Base-by-base conservation (phyloP, 2,888 invertebrate species). In the Julus scandinavius region DNA sequence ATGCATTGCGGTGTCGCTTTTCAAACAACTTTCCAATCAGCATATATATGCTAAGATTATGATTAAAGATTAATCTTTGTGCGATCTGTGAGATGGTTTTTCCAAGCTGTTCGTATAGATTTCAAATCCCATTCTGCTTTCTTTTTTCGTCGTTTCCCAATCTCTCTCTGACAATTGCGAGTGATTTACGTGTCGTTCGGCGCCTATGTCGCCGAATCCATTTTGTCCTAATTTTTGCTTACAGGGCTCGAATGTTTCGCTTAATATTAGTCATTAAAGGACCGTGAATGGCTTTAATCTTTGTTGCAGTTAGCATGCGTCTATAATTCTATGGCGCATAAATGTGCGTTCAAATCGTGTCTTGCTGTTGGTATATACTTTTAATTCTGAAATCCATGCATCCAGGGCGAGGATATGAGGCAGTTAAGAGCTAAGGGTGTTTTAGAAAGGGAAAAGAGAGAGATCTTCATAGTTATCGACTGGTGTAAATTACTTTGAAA, bases 401-500 rank as follows among this genome's bases (percentile, higher is more conserved):
- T 72, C 72, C 72, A 72, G 72, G 72, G 72, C 72, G 29, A 72
- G 72, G 72, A 72, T 72, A 72, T 72, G 72, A 72, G 72, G 72
- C 72, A 72, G 72, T 72, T 72, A 72, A 86, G 86, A 50, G 86
- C 85, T 85, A 85, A 85, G 49, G 45, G 85, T 49, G 85, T 85
- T 45, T 49, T 49, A 49, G 85, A 85, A 85, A 50, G 85, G 49
- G 72, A 72, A 72, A 72, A n/a, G 72, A 72, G 72, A 72, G 72
- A 72, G 72, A 72, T 72, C 54, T 58, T 86, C 86, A 50, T 45
- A 58, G 40, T 72, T 87, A 87, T 87, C 87, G 87, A 87, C 87
- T 87, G 72, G 87, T 87, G 87, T 87, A 87, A 87, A 87, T 87
- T 87, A 87, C 87, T 87, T 87, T 87, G 87, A 87, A 87, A 58